Conservation (phyloP, 53 echinoderm and acorn worm species). For the Actinopyga echinites region DNA sequence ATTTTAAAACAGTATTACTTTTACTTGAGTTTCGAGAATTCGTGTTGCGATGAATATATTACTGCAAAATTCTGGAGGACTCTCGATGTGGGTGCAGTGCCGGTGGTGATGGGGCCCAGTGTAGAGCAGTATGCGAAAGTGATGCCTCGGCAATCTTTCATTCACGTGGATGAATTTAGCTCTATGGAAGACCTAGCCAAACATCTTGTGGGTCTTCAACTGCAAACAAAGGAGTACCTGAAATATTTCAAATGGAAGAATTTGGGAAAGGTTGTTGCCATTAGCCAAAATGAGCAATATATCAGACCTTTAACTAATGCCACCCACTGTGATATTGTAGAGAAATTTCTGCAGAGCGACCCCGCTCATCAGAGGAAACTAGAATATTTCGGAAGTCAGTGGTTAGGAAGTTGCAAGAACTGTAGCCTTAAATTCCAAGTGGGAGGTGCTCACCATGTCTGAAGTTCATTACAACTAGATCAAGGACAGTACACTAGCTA, state of each 20-base stretch:
- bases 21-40: conserved; percentile 12
- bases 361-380: background rate
- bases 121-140: background rate
- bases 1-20: background rate
- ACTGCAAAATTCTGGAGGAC: conserved; percentile 18
- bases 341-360: background rate
- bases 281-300: background rate
- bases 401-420: background rate
- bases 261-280: background rate
- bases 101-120: background rate
- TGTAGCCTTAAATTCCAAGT: background rate
- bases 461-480: too few species aligned
- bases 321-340: background rate
- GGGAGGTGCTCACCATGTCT: too few species aligned
- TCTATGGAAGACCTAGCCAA: background rate
- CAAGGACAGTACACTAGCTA: too few species aligned
- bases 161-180: background rate
- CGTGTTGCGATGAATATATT: conserved; percentile 7
- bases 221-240: background rate
- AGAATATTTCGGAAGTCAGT: background rate
- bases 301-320: background rate
- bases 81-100: background rate
- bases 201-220: background rate
- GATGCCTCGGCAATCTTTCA: conserved; percentile 1
- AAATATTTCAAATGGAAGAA: conserved; percentile 20